Conservation (phyloP, 2,888 invertebrate genomes). For the Sminthurinus aureus region DNA sequence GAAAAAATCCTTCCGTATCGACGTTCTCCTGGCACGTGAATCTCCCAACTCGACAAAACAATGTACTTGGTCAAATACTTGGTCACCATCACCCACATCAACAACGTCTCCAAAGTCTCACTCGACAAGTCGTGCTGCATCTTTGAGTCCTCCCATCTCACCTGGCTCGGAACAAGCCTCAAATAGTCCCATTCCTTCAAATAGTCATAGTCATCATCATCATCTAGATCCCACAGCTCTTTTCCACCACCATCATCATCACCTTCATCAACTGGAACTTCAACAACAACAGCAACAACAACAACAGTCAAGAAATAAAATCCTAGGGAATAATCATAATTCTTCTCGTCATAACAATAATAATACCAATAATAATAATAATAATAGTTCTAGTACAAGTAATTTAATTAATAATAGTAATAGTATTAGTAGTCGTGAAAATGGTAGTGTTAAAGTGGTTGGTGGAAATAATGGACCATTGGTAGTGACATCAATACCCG, state of each 20-base stretch:
- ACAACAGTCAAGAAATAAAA: conserved; percentile 21
- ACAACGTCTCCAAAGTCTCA: not conserved
- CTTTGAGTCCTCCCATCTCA: conserved; percentile 79
- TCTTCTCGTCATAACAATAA: conserved; percentile 31
- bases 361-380: conserved; percentile 36
- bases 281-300: not conserved
- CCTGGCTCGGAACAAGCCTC: conserved; percentile 74
- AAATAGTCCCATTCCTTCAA: conserved; percentile 18
- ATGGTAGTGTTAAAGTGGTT: not conserved
- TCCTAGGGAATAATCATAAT: conserved; percentile 28
- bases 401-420: conserved; percentile 34
- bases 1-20: conserved; percentile 88
- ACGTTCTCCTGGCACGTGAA: conserved; percentile 79
- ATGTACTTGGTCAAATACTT: conserved; percentile 47
- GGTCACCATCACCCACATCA: conserved; percentile 50
- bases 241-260: conserved; percentile 9
- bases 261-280: not conserved
- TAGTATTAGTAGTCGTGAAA: not conserved
- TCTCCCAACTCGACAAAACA: conserved; percentile 41
- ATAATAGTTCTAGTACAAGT: not conserved
- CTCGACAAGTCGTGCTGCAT: conserved; percentile 50
- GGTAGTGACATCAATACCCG: not conserved
- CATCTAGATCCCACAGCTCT: not conserved
- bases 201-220: not conserved
- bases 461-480: not conserved